Evolutionary conservation across 2,113 vertebrate genomes (phyloP).

Genomic region (Gopherus evgoodei): DNA sequence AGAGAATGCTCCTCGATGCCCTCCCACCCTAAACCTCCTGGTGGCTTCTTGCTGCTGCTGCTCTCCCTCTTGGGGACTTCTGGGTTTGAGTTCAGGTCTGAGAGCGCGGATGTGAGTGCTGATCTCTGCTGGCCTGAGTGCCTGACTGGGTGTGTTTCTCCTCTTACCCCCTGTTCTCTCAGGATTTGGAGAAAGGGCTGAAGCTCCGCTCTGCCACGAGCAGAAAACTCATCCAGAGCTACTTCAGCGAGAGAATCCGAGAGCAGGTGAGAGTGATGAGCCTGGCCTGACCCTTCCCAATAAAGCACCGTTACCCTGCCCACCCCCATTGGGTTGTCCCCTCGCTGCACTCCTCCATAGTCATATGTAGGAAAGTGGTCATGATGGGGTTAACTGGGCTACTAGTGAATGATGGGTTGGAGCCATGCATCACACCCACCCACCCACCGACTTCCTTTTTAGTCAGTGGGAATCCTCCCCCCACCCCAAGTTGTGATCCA

Average conservation of each 20-base stretch:
- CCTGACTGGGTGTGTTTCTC: not conserved
- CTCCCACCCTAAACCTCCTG: not conserved
- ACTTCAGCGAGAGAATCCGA: slow-evolving; percentile 84
- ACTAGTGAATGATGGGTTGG: not conserved
- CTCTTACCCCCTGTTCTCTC: not conserved
- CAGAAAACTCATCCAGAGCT: slow-evolving; percentile 86
- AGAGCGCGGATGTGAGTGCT: not conserved
- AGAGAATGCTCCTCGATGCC: not conserved
- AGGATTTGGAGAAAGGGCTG: slow-evolving; percentile 83
- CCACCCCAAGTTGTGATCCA: not conserved
- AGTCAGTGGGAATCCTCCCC: not conserved
- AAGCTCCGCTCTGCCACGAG: slow-evolving; percentile 81
- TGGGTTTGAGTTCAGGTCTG: not conserved
- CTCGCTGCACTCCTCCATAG: not conserved
- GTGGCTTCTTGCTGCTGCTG: not conserved
- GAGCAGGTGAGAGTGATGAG: slow-evolving; percentile 82
- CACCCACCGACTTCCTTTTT: not conserved
- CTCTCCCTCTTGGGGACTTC: not conserved
- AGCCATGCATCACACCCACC: not conserved
- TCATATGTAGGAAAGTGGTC: not conserved
- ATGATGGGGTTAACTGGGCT: not conserved
- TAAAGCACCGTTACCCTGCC: not conserved
- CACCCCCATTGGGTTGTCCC: not conserved
- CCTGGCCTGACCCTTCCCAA: not conserved
- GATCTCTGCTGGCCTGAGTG: not conserved